Evolutionary conservation across 2,797 vertebrate genomes (phyloP), one percentile per base, ranked within the genome.

Genomic region (Pangasius macronema): DNA sequence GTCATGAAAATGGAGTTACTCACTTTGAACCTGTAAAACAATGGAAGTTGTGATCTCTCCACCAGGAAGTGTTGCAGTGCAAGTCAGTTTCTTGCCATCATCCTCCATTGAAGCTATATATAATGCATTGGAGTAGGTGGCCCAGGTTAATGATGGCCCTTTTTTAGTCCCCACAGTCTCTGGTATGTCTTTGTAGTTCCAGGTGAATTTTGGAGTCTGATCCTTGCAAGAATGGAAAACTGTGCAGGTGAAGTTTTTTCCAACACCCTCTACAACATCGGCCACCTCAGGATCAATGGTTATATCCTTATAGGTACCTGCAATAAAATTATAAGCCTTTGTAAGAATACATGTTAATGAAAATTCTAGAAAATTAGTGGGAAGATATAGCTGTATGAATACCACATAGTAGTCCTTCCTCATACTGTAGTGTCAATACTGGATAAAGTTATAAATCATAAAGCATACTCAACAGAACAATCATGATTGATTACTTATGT

Each of bases 171-270:
- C 1, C 2, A 8, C 2, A 2, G 51, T 65, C 49, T 68, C 89
- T 61, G 85, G 82, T 93, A 94, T 91, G 59, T 94, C 84, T 77
- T 89, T 22, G 81, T 89, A 93, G 90, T 94, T 94, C 93, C 94
- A 95, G 36, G 42, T 30, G 16, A 95, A 90, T 36, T 0, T 33
- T 51, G 92, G 93, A 77, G 0, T 33, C 59, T 92, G 89, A 84
- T 57, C 92, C 65, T 72, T 87, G 87, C 93, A 94, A 51, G 89
- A 92, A 87, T 94, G 92, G 46, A 80, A 33, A 57, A 94, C 90
- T 2, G 90, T 92, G 42, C 94, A 95, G 27, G 82, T 91, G 0
- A 94, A 91, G 86, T 85, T 92, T 22, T 83, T 79, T 65, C 90
- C 92, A 1, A 92, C 73, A 2, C 93, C 94, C 85, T 94, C 94